These are phyloP conservation scores for Pterocles gutturalis DNA, from an alignment of 2,113 vertebrate genomes.

Conservation along the genomic window DNA sequence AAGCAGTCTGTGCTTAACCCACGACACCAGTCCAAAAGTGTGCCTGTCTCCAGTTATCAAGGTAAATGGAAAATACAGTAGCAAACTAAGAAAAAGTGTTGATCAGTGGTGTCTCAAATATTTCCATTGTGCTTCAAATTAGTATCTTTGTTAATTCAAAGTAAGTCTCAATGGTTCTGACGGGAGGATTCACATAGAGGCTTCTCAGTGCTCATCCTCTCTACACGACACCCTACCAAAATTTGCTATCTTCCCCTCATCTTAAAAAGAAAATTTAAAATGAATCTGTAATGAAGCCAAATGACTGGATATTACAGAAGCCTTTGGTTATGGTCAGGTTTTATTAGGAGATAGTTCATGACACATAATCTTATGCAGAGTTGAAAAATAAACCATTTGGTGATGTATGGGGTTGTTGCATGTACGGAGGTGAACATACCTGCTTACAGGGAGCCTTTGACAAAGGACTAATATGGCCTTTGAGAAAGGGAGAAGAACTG, in stretches of 20 bases:
- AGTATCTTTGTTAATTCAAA: neutral
- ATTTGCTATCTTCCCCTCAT: neutral
- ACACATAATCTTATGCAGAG: neutral
- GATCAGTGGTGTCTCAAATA: neutral
- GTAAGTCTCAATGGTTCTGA: neutral
- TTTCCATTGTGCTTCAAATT: neutral
- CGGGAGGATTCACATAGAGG: neutral
- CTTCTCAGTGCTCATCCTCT: neutral
- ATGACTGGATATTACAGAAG: neutral
- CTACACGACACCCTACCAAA: neutral
- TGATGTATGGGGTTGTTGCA: neutral
- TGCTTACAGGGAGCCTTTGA: neutral
- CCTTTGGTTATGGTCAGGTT: neutral
- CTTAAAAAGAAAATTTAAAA: neutral
- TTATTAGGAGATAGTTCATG: neutral
- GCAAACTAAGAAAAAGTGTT: neutral
- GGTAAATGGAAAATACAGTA: neutral
- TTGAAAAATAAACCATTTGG: neutral
- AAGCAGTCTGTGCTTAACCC: too few species aligned
- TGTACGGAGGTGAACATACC: neutral
- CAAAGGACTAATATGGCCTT: neutral
- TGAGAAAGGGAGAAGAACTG: rapidly evolving
- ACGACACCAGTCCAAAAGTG: rapidly evolving
- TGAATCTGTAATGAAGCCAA: neutral
- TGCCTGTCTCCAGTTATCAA: neutral